phyloP scores from a whole-genome alignment of 1,140 invertebrate genomes.

The Hylaeus volcanicus region DNA sequence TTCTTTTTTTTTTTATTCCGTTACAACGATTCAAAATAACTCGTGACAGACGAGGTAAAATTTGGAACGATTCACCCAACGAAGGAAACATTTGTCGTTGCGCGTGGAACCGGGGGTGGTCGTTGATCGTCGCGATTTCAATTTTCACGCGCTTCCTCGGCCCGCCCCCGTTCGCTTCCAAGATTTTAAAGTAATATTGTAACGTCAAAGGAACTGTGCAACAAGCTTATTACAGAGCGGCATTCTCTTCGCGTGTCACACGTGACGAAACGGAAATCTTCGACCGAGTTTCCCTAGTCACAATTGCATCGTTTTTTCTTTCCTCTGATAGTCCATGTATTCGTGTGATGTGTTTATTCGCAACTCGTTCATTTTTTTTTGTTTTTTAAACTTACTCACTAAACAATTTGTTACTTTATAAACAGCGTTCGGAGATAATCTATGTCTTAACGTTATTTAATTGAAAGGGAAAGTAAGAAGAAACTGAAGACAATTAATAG shows the following conservation, averaged over 20 bases:
- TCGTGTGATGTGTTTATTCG: constrained; percentile 40
- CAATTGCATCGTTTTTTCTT: constrained; percentile 11
- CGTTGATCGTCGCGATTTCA: neutral
- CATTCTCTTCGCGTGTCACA: neutral
- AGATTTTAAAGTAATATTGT: constrained; percentile 60
- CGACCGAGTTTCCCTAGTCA: neutral
- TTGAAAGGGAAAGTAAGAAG: constrained; percentile 3
- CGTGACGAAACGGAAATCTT: constrained; percentile 17
- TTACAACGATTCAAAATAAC: constrained; percentile 6
- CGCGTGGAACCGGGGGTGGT: neutral
- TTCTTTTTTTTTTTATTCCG: neutral
- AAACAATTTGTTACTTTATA: constrained; percentile 63
- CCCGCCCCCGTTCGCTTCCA: neutral
- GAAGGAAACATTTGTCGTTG: neutral
- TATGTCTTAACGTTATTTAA: constrained; percentile 54
- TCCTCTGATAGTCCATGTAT: constrained; percentile 20
- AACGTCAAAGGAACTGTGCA: constrained; percentile 55
- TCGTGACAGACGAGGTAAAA: neutral
- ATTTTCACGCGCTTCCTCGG: neutral
- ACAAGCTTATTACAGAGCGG: constrained; percentile 55
- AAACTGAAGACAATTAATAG: constrained; percentile 36
- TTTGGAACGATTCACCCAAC: constrained; percentile 7
- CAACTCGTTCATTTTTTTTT: neutral
- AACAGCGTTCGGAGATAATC: constrained; percentile 60
- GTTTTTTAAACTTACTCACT: constrained; percentile 57